Base-by-base conservation (phyloP, 2,113 vertebrate species). In the Phalacrocorax brasilianus region DNA sequence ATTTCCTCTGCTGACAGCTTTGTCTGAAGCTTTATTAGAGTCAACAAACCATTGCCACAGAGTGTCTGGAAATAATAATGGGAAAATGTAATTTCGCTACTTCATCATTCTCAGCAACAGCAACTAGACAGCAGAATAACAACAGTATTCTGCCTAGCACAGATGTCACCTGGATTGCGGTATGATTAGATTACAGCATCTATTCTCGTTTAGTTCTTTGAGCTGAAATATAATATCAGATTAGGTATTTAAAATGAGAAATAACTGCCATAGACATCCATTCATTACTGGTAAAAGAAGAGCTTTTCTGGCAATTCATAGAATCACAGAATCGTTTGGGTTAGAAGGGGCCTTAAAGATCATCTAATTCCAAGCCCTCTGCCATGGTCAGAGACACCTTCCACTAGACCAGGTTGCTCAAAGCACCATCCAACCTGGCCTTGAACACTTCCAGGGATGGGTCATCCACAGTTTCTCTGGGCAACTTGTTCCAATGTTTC, bases 21-120 rank as follows among this genome's bases (percentile, higher is more conserved):
- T 97, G 98, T 98, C 98, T 98, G 98, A 98, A 98, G 97, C 97
- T 98, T 98, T 98, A 98, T 98, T 98, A 98, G 98, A 98, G 97
- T 97, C 97, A 98, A 98, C 98, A 98, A 98, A 98, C 98, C 97
- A 98, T 97, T 98, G 97, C 97, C 98, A 97, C 97, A 96, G 97
- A 98, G 96, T 98, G 97, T 98, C 98, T 98, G 97, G 97, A 98
- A 98, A 98, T 98, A 98, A 98, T 98, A 98, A 98, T 98, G 97
- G 98, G 97, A 98, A 98, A 98, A 98, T 98, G 97, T 98, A 98
- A 98, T 98, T 98, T 98, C 84, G 5, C 97, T 98, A 93, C 97
- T 98, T 98, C 97, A 97, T 98, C 97, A 97, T 98, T 98, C 97
- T 97, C 97, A 96, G 96, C 96, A 97, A 95, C 94, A 97, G 96